Percentiles rank a stretch among this genome's conserved stretches.
These are phyloP conservation scores for Trichogramma evanescens DNA, from an alignment of 2,888 invertebrate species.

Conservation along the genomic window DNA sequence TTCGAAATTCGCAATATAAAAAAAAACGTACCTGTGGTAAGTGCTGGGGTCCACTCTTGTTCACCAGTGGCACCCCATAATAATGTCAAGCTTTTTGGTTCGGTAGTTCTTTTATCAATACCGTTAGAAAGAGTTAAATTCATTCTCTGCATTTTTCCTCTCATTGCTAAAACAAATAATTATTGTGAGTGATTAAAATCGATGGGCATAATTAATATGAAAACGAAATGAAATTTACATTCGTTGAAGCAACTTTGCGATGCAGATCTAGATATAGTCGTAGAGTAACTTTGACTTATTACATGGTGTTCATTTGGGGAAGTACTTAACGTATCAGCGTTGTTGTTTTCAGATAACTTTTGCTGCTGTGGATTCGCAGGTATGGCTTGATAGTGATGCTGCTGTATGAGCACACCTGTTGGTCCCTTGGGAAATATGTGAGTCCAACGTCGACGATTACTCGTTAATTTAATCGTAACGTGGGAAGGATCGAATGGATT, in stretches of 20 bases:
- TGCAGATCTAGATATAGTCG: conserved; percentile 37
- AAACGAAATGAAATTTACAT: conserved; percentile 43
- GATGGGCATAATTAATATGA: not conserved
- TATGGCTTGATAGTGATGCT: conserved; percentile 85
- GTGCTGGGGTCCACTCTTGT: conserved; percentile 93
- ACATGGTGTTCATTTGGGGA: not conserved
- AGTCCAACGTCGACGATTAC: conserved; percentile 93
- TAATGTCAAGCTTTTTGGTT: conserved; percentile 57
- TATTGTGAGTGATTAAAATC: conserved; percentile 1
- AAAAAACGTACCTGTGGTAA: conserved; percentile 72
- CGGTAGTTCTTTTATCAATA: conserved; percentile 36
- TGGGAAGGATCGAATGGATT: conserved; percentile 98
- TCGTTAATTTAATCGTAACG: conserved; percentile 91
- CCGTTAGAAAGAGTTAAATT: conserved; percentile 34
- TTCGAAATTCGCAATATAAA: conserved; percentile 2
- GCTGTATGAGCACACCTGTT: conserved; percentile 83
- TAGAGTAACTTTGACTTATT: conserved; percentile 15
- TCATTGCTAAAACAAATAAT: conserved; percentile 29
- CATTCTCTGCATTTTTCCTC: conserved; percentile 32
- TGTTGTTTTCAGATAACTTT: not conserved
- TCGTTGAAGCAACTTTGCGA: conserved; percentile 51
- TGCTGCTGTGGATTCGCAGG: conserved; percentile 49
- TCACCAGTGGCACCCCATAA: conserved; percentile 94
- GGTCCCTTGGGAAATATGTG: conserved; percentile 96
- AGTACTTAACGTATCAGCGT: not conserved